Conservation (phyloP, 2,797 vertebrate species). For the Potorous gilbertii region DNA sequence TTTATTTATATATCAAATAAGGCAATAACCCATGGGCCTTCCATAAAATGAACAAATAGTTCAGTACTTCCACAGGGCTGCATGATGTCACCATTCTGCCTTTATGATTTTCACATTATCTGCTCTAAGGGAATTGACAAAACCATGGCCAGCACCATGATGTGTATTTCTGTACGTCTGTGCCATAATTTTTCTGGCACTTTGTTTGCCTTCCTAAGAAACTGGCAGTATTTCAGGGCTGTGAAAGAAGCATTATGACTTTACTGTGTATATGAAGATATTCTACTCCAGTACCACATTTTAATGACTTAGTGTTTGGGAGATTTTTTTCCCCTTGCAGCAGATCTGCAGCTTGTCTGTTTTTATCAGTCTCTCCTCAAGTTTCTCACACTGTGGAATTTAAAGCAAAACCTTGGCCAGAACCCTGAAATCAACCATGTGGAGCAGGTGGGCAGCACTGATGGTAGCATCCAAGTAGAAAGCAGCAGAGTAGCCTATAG, state of each 20-base stretch:
- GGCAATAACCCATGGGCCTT: neutral
- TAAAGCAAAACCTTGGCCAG: slow-evolving; percentile 34
- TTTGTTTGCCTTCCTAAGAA: neutral
- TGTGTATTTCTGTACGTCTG: neutral
- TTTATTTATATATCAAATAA: slow-evolving; percentile 6
- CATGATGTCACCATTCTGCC: neutral
- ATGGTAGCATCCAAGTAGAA: neutral
- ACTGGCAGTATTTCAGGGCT: slow-evolving; percentile 17
- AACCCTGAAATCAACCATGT: neutral
- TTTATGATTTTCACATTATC: slow-evolving; percentile 17
- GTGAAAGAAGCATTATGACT: neutral
- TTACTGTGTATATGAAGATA: neutral
- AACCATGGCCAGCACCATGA: neutral
- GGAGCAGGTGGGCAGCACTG: neutral
- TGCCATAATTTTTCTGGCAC: neutral
- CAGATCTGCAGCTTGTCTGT: neutral
- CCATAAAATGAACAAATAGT: slow-evolving; percentile 10
- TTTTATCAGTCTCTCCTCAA: neutral
- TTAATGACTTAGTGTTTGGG: neutral
- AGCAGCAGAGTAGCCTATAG: neutral
- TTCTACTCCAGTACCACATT: slow-evolving; percentile 16
- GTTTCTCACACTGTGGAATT: slow-evolving; percentile 3
- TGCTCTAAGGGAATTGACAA: neutral
- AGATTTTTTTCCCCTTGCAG: neutral
- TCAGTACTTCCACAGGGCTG: neutral